Evolutionary conservation across 2,113 vertebrate species (phyloP).

Genomic region (Heterotilapia buettikoferi): DNA sequence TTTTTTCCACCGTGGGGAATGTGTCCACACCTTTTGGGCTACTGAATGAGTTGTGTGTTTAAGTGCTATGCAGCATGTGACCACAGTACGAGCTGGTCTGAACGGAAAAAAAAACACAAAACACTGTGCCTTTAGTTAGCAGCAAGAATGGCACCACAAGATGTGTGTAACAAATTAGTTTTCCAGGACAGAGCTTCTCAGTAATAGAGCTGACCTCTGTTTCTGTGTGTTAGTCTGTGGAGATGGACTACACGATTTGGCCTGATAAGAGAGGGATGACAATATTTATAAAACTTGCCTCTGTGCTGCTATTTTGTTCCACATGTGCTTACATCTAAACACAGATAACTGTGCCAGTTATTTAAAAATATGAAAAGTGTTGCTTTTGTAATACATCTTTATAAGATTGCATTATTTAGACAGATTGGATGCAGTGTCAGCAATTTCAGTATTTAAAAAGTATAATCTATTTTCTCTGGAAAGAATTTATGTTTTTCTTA

Average conservation of each 20-base stretch:
- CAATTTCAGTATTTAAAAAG: not conserved
- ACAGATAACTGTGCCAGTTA: not conserved
- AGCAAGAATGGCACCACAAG: not conserved
- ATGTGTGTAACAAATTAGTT: not conserved
- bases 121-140: not conserved
- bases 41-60: slow-evolving; percentile 48
- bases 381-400: not conserved
- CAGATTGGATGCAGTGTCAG: not conserved
- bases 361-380: not conserved
- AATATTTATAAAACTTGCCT: not conserved
- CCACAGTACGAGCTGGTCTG: not conserved
- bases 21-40: slow-evolving; percentile 22
- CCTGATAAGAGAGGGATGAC: not conserved
- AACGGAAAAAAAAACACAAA: not conserved
- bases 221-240: not conserved
- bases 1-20: not conserved
- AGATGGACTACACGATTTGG: not conserved
- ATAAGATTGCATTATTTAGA: not conserved
- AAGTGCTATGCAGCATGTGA: slow-evolving; percentile 10
- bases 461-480: not conserved
- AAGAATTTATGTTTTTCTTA: not conserved
- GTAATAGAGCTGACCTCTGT: not conserved
- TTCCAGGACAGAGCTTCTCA: not conserved
- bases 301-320: not conserved
- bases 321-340: not conserved